Evolutionary conservation across 2,113 vertebrate species (phyloP), one percentile per base, ranked within the genome.

Genomic region (Panurus biarmicus): DNA sequence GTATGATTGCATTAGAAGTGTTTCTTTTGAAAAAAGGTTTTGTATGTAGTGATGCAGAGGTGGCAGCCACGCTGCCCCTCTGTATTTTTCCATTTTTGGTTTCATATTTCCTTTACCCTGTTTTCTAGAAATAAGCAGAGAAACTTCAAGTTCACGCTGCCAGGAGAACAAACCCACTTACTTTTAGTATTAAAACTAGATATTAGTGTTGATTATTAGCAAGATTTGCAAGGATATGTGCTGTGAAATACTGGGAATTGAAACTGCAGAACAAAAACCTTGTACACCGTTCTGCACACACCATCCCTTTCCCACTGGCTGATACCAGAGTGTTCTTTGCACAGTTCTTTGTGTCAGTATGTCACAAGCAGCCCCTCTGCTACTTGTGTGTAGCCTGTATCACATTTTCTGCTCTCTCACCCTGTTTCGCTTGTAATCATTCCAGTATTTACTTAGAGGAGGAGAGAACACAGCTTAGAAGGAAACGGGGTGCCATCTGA

Each of bases 361-460:
- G 56, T 42, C 82, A 84, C 24, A 84, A 82, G 61, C 53, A 70
- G 76, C 93, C 90, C 57, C n/a, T 92, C 79, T 90, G 83, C 53
- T 93, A 65, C 84, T 60, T 90, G 79, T 89, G 48, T 86, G 79
- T 87, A 73, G 73, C 77, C 66, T 92, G 61, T 53, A 58, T 73
- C 73, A 24, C 77, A 54, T 93, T 84, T 84, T 74, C 73, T 95
- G 89, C 80, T 90, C 90, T 87, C 28, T 12, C 42, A 80, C 88
- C 50, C 86, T 84, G 80, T 92, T 94, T 93, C 73, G 50, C 85
- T 93, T 93, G 83, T 79, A 86, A 89, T 86, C 62, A n/a, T 94
- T 96, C 80, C 92, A 87, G 92, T 94, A 42, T 96, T 96, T 95
- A 66, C 70, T 69, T n/a, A 35, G 85, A 95, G 87, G 66, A 95